Percentiles rank a stretch among this genome's conserved stretches.
These are phyloP conservation scores for Nomada lathburiana DNA, from an alignment of 2,888 invertebrate genomes.

Conservation along the genomic window DNA sequence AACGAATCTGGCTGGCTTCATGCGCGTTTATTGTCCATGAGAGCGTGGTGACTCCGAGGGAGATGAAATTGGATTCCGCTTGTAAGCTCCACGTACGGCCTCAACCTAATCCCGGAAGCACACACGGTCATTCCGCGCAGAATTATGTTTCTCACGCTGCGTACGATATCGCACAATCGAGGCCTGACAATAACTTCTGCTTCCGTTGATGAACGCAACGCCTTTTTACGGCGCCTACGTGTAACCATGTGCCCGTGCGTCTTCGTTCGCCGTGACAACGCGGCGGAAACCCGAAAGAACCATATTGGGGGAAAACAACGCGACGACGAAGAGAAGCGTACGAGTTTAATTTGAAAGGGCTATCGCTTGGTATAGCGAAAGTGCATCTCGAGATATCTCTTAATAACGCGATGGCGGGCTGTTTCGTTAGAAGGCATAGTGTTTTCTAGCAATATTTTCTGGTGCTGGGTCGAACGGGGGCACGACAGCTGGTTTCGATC, in stretches of 20 bases:
- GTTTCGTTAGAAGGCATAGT: too few relatives aligned
- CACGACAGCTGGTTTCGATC: too few relatives aligned
- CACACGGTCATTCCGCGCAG: conserved; percentile 9
- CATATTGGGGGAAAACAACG: conserved; percentile 18
- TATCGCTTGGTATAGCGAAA: neutral
- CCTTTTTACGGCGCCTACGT: neutral
- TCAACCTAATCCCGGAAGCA: conserved; percentile 48
- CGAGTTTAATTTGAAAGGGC: conserved; percentile 35
- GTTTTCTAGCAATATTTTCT: too few relatives aligned
- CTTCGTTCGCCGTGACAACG: conserved; percentile 7
- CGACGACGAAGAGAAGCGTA: conserved; percentile 1
- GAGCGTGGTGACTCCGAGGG: conserved; percentile 32
- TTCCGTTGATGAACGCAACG: conserved; percentile 27
- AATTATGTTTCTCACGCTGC: conserved; percentile 39
- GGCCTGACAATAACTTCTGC: conserved; percentile 48
- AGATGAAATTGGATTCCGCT: conserved; percentile 64
- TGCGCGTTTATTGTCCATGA: conserved; percentile 48
- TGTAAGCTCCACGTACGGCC: conserved; percentile 56
- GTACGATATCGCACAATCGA: conserved; percentile 41
- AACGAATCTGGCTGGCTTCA: conserved; percentile 51
- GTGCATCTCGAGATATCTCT: neutral
- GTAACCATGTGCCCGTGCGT: conserved; percentile 19
- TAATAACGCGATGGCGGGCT: neutral
- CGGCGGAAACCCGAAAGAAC: neutral
- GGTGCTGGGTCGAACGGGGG: too few relatives aligned